Evolutionary conservation across 2,888 invertebrate species (phyloP).

Genomic region (Andrena camellia): DNA sequence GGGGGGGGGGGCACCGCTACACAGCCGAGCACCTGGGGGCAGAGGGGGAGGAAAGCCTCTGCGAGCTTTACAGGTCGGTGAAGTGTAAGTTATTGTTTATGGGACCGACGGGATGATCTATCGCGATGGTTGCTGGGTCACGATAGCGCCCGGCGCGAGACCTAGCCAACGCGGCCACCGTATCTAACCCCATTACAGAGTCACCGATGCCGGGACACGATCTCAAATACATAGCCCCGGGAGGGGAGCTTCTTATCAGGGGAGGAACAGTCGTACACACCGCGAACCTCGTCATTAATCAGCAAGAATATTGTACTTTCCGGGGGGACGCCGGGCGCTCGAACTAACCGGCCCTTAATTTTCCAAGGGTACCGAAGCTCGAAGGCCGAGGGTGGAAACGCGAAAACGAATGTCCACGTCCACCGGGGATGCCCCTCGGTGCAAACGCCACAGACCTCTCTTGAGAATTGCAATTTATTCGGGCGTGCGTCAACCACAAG

Average conservation of each 20-base stretch:
- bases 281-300: conserved; percentile 76
- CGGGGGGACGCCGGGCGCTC: conserved; percentile 17
- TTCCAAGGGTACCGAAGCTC: background rate
- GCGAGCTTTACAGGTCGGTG: conserved; percentile 69
- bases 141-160: conserved; percentile 76
- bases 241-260: conserved; percentile 76
- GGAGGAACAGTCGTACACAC: conserved; percentile 77
- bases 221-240: conserved; percentile 76
- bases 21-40: conserved; percentile 10
- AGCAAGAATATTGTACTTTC: conserved; percentile 64
- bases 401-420: background rate
- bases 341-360: conserved; percentile 28
- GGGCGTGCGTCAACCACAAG: too few species aligned
- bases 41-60: conserved; percentile 33
- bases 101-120: conserved; percentile 80
- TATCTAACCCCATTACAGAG: conserved; percentile 81
- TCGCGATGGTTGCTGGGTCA: conserved; percentile 78
- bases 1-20: conserved; percentile 42
- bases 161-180: conserved; percentile 59
- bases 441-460: background rate
- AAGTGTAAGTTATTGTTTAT: conserved; percentile 83
- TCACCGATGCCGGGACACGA: conserved; percentile 83
- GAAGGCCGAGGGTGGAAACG: background rate
- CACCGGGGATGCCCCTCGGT: background rate
- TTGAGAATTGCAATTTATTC: too few species aligned